Evolutionary conservation across 2,888 invertebrate species (phyloP).

Genomic region (Ptychoptera contaminata): DNA sequence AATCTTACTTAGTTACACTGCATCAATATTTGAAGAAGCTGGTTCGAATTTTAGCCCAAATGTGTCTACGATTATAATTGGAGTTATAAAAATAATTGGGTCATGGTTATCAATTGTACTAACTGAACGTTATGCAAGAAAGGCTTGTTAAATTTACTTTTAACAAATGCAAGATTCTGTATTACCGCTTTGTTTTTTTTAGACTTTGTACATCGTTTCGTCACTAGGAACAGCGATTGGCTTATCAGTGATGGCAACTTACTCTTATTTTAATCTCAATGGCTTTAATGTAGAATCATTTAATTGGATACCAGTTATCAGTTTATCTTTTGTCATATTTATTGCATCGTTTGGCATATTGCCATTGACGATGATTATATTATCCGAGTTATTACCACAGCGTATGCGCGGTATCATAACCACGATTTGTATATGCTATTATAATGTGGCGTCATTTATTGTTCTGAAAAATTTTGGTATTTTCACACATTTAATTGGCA

Average conservation of each 20-base stretch:
- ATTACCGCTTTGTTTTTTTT: too few species aligned
- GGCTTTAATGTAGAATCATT: conserved; percentile 1
- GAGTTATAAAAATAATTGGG: conserved; percentile 18
- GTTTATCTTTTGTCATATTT: conserved; percentile 9
- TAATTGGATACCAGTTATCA: conserved; percentile 8
- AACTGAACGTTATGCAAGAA: conserved; percentile 17
- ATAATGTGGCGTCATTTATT: conserved; percentile 14
- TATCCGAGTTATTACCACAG: conserved; percentile 9
- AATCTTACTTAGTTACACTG: conserved; percentile 20
- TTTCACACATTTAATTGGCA: too few species aligned
- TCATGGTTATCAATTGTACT: conserved; percentile 15
- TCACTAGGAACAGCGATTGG: conserved; percentile 7
- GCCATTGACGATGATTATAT: conserved; percentile 9
- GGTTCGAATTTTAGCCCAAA: conserved; percentile 12
- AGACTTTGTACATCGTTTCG: too few species aligned
- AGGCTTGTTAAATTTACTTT: conserved; percentile 13
- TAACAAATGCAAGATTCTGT: too few species aligned
- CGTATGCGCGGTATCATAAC: conserved; percentile 2
- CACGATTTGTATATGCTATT: conserved; percentile 10
- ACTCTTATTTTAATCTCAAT: conserved; percentile 2
- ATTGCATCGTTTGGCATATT: conserved; percentile 7
- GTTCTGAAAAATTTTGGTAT: too few species aligned
- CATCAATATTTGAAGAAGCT: conserved; percentile 15
- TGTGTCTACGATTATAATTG: conserved; percentile 17
- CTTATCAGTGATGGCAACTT: conserved; percentile 1